phyloP scores from a whole-genome alignment of 2,888 invertebrate species.

The Eristalis intricaria region DNA sequence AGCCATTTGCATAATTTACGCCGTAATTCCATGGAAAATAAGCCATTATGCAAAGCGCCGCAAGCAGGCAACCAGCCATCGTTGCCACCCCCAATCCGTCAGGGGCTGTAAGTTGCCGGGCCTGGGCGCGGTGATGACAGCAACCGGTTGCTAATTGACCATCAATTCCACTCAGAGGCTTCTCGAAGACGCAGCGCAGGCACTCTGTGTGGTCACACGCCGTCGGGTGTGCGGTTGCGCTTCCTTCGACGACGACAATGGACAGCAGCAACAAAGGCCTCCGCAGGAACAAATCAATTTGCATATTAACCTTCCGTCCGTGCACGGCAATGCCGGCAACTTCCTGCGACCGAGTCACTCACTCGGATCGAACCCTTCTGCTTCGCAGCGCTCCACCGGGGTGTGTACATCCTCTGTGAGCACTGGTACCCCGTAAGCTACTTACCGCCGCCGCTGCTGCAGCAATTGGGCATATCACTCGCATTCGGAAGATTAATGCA shows the following conservation, averaged over 20 bases:
- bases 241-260: neutral
- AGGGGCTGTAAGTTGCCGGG: neutral
- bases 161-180: slow-evolving; percentile 4
- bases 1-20: slow-evolving; percentile 65
- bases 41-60: slow-evolving; percentile 53
- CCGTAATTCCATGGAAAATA: slow-evolving; percentile 60
- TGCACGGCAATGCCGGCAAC: slow-evolving; percentile 47
- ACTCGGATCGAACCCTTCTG: slow-evolving; percentile 1
- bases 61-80: neutral
- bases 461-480: slow-evolving; percentile 49
- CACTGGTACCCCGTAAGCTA: neutral
- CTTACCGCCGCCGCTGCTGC: neutral
- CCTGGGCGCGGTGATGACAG: neutral
- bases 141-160: slow-evolving; percentile 46
- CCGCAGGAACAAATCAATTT: slow-evolving; percentile 60
- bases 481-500: slow-evolving; percentile 48
- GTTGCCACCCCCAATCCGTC: slow-evolving; percentile 25
- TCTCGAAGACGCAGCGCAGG: slow-evolving; percentile 9
- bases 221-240: neutral
- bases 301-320: slow-evolving; percentile 55
- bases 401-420: slow-evolving; percentile 44
- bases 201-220: neutral
- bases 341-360: slow-evolving; percentile 38
- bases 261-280: neutral
- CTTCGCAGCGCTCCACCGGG: slow-evolving; percentile 7